A percentile compares a stretch with the other conserved stretches of the same genome.
Conservation (phyloP, 2,888 invertebrate genomes). For the Troilus luridus region DNA sequence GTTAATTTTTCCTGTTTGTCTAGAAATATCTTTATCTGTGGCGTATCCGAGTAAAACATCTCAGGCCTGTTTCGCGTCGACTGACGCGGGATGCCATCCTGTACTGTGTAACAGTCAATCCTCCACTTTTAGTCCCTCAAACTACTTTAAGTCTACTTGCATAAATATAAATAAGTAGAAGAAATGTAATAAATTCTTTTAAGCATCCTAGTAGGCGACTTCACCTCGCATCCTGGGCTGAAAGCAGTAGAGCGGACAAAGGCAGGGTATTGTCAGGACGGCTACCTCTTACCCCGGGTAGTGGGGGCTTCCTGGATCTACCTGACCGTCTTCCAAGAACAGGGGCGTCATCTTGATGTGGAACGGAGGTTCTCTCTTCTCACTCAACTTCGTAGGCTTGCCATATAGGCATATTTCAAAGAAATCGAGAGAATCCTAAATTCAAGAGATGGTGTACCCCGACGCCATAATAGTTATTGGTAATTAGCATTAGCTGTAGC, state of each 20-base stretch:
- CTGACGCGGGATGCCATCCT: no score
- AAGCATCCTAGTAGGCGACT: neutral
- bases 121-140: neutral
- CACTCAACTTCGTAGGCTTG: neutral
- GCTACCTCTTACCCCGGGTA: neutral
- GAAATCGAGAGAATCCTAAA: neutral
- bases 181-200: no score
- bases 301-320: constrained; percentile 29
- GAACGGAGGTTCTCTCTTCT: neutral
- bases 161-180: neutral
- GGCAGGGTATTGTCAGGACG: neutral
- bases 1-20: neutral
- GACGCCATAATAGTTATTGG: no score
- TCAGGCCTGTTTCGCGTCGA: neutral
- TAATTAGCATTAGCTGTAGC: no score
- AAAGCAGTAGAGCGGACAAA: neutral
- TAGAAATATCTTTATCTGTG: neutral
- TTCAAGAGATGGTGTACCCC: no score
- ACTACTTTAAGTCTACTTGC: neutral
- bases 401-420: neutral
- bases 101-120: no score
- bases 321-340: constrained; percentile 26
- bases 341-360: constrained; percentile 6
- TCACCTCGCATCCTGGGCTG: neutral
- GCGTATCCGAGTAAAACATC: neutral